Evolutionary conservation across 2,888 invertebrate genomes (phyloP), one percentile per base, ranked within the genome.

Genomic region (Margaritifera margaritifera): DNA sequence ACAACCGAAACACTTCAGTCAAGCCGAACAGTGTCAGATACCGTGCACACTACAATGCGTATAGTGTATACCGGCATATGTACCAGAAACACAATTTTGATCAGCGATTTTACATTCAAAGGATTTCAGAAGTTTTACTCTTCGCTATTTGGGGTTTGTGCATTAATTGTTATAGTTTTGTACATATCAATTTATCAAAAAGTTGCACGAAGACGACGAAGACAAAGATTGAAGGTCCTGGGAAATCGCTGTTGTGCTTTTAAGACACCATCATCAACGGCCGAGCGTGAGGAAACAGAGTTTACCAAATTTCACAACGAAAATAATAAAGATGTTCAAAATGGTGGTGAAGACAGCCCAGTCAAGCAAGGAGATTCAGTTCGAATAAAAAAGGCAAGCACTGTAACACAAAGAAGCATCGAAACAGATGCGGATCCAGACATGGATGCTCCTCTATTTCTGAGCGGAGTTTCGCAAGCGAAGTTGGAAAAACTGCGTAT

Each of bases 121-220:
- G 75, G 82, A 6, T 85, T 80, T 68, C 85, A 85, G 71, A 86
- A 83, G 68, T 79, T 85, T 42, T 86, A 87, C 78, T 83, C 83
- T 1, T 78, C 84, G 11, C 81, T 86, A 63, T 89, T 87, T 70
- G 81, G 85, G 6, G 73, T 88, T n/a, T 87, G 86, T 66, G 84
- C 88, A 56, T 71, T 88, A 22, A 81, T 86, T 20, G 88, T 89
- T 20, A 83, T 88, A 42, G 80, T 87, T 20, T 81, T 89, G 22
- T 89, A 89, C 76, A 78, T 83, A 18, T 80, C 88, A 50, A 89
- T 89, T 60, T 84, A 86, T 69, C 76, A 80, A 6, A 79, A n/a
- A n/a, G n/a, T 79, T 4, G 78, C 79, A 15, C 68, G 80, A 1
- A 77, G 74, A 3, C 65, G 79, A n/a, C 76, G 81, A 25, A 66